These are phyloP conservation scores for Xanthia togata DNA, from an alignment of 2,888 invertebrate species.

Conservation along the genomic window DNA sequence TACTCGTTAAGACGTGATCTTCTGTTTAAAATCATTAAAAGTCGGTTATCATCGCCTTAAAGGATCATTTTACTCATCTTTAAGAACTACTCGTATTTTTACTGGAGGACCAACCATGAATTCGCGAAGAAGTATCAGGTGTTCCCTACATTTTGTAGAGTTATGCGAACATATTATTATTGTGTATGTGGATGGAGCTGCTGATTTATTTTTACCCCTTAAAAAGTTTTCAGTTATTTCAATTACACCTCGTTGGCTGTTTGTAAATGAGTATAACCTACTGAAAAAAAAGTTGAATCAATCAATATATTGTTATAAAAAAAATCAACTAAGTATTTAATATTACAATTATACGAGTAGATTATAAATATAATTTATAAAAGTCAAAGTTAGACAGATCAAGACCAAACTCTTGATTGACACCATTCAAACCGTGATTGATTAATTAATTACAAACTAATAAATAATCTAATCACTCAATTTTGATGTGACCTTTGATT, in stretches of 20 bases:
- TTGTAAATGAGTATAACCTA: neutral
- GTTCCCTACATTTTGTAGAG: neutral
- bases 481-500: constrained; percentile 41
- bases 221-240: neutral
- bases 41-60: no score
- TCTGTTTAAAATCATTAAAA: no score
- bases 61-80: neutral
- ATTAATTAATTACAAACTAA: constrained; percentile 22
- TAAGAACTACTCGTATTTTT: neutral
- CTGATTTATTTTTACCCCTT: neutral
- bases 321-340: no score
- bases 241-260: neutral
- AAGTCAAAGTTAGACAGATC: constrained; percentile 21
- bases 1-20: no score
- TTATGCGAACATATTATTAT: no score
- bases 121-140: neutral
- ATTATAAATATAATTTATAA: neutral
- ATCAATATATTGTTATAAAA: neutral
- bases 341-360: neutral
- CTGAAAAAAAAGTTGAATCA: neutral
- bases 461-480: constrained; percentile 11
- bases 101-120: neutral
- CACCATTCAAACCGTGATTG: constrained; percentile 24
- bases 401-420: constrained; percentile 33
- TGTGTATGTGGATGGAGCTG: neutral